Evolutionary conservation across 2,113 vertebrate species (phyloP).

Genomic region (Hydrochoerus hydrochaeris): DNA sequence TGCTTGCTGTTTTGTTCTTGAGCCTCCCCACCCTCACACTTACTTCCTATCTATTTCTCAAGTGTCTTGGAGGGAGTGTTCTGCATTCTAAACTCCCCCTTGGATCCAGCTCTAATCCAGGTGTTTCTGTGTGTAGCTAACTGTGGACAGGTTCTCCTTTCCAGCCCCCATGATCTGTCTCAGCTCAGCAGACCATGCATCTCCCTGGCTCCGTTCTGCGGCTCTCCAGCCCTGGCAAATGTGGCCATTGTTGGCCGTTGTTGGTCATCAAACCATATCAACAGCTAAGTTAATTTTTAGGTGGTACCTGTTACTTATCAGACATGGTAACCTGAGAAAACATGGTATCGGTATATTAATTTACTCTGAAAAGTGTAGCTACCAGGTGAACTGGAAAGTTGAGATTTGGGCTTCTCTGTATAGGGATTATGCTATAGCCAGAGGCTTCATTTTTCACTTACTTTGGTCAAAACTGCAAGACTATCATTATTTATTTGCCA

Average conservation of each 20-base stretch:
- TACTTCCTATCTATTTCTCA: not conserved
- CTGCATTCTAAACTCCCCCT: not conserved
- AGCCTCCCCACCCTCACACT: not conserved
- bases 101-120: not conserved
- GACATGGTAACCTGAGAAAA: not conserved
- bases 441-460: not conserved
- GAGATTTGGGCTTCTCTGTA: not conserved
- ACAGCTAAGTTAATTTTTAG: not conserved
- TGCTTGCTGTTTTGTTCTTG: not conserved
- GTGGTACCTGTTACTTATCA: not conserved
- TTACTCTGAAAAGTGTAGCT: not conserved
- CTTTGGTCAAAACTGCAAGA: not conserved
- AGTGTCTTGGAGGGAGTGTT: not conserved
- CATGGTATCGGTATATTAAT: not conserved
- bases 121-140: not conserved
- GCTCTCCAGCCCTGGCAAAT: not conserved
- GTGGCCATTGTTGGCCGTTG: not conserved
- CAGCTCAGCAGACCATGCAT: rapidly evolving
- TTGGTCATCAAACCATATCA: not conserved
- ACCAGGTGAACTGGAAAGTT: not conserved
- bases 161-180: not conserved
- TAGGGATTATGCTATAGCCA: not conserved
- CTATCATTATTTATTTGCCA: not conserved
- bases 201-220: not conserved
- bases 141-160: not conserved